Evolutionary conservation across 2,113 vertebrate species (phyloP), one percentile per base, ranked within the genome.

Genomic region (Scytalopus superciliaris): DNA sequence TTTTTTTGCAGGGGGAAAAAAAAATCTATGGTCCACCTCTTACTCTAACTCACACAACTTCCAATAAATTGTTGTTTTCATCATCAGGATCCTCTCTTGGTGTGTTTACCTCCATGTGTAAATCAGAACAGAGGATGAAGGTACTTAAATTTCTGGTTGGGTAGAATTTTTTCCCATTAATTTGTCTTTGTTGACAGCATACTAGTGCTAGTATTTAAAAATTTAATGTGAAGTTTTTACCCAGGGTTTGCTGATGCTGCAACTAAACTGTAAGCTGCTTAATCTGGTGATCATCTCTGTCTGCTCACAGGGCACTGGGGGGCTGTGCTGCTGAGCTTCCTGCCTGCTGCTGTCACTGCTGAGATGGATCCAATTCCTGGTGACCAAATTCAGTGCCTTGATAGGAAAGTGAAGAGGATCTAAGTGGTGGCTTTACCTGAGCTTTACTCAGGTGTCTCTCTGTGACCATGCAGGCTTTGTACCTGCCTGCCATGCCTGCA

Each of bases 291-390:
- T 52, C 17, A 2, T 3, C 22, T 37, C 40, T 33, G 1, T 28
- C 24, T 7, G 14, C 37, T 37, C 27, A 23, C 3, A 7, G 5
- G 0, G 10, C 2, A 24, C 9, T 63, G 33, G 5, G 17, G 31
- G 14, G 24, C 42, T 50, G 19, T 44, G 63, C 75, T 70, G 35
- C 24, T 50, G 31, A 23, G 24, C 21, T 39, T 69, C 25, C 64
- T 28, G 14, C 63, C 23, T 22, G 39, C 1, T 22, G n/a, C 3
- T 1, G 11, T 47, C 52, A 7, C 50, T n/a, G 35, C 35, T 9
- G 44, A 53, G 44, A 5, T 49, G 24, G 30, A 57, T n/a, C 39
- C 50, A 52, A 33, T 17, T 75, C 55, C 37, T 19, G 30, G 21
- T 24, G 55, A 44, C 47, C 50, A 15, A 16, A 19, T 37, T 70